These are phyloP conservation scores for Nothoprocta pentlandii DNA, from an alignment of 2,113 vertebrate species.

Conservation along the genomic window DNA sequence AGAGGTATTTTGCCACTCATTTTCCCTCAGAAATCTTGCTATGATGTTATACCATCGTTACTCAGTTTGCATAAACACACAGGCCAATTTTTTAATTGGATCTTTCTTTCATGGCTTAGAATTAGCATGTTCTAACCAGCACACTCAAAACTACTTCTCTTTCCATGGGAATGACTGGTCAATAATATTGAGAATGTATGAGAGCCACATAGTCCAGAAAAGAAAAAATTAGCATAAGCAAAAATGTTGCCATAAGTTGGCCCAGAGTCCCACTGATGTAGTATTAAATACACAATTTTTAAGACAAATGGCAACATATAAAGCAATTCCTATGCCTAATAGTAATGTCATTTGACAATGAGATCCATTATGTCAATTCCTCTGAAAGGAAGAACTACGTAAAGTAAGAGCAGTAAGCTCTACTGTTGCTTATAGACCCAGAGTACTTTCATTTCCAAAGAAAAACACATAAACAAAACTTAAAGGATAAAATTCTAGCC, in stretches of 20 bases:
- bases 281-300: background rate
- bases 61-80: background rate
- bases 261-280: background rate
- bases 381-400: background rate
- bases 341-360: background rate
- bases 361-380: background rate
- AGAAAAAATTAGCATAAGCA: background rate
- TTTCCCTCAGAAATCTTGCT: background rate
- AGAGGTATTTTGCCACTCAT: background rate
- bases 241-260: background rate
- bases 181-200: background rate
- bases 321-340: background rate
- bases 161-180: background rate
- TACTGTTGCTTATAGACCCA: background rate
- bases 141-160: background rate
- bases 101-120: background rate
- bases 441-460: background rate
- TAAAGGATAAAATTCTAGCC: background rate
- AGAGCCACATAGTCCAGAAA: accelerated
- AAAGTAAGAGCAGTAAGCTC: background rate
- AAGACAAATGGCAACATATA: background rate
- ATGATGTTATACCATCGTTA: no score
- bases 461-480: background rate
- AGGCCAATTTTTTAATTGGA: background rate
- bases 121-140: background rate